Conservation (phyloP, 2,888 invertebrate genomes). For the Ophioninae sp. region DNA sequence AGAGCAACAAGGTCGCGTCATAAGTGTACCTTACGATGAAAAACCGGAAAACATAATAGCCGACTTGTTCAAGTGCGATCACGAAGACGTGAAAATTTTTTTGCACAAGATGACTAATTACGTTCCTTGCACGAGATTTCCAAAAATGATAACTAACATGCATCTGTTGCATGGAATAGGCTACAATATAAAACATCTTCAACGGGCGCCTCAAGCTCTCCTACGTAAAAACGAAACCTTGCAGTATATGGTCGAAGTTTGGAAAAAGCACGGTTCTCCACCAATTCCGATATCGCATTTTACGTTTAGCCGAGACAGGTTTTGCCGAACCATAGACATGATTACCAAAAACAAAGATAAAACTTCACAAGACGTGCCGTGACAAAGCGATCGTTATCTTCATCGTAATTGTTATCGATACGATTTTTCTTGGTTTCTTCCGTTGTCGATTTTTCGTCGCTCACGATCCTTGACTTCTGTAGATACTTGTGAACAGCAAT, state of each 20-base stretch:
- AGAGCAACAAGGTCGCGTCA: slow-evolving; percentile 39
- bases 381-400: neutral
- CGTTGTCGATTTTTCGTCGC: slow-evolving; percentile 38
- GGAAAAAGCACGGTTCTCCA: neutral
- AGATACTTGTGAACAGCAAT: slow-evolving; percentile 84
- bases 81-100: neutral
- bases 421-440: slow-evolving; percentile 9
- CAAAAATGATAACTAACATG: slow-evolving; percentile 21
- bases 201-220: neutral
- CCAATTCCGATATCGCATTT: neutral
- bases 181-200: slow-evolving; percentile 53
- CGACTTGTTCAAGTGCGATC: slow-evolving; percentile 43
- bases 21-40: neutral
- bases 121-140: fast-evolving
- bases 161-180: slow-evolving; percentile 25
- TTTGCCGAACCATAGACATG: neutral
- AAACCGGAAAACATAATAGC: neutral
- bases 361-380: neutral
- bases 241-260: neutral
- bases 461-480: slow-evolving; percentile 81
- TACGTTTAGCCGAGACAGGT: neutral
- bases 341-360: neutral
- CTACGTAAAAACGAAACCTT: slow-evolving; percentile 17
- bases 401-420: slow-evolving; percentile 14
- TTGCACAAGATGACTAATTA: neutral